Conservation (phyloP, 2,113 vertebrate genomes). For the Eublepharis macularius region DNA sequence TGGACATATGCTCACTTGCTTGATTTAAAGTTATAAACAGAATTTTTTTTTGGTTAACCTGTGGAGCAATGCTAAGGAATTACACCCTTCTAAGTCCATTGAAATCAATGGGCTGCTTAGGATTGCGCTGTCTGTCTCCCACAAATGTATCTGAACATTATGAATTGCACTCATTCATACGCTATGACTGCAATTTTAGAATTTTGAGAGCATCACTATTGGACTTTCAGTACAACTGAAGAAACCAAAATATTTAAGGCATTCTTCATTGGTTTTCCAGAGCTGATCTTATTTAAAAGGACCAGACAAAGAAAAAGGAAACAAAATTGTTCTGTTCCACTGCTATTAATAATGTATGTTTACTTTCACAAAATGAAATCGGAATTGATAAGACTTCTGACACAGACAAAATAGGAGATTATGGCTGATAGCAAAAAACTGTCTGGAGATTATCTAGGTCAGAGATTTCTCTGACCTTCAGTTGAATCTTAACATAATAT, state of each 20-base stretch:
- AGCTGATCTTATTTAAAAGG: not conserved
- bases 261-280: not conserved
- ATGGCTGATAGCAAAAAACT: not conserved
- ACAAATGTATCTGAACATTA: too few species aligned
- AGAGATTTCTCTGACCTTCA: not conserved
- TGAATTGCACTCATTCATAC: too few species aligned
- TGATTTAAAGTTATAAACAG: too few species aligned
- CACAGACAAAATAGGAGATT: not conserved
- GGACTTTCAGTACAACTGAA: not conserved
- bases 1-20: too few species aligned
- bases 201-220: too few species aligned
- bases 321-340: not conserved
- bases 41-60: too few species aligned
- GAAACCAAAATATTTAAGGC: not conserved
- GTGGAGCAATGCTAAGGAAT: too few species aligned
- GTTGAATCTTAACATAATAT: not conserved
- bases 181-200: too few species aligned
- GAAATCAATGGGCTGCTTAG: too few species aligned
- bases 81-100: too few species aligned
- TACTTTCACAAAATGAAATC: conserved; percentile 17
- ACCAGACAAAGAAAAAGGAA: not conserved
- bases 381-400: not conserved
- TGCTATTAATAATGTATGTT: conserved; percentile 14
- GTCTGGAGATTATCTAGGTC: not conserved
- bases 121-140: too few species aligned